phyloP scores from a whole-genome alignment of 1,140 invertebrate species.

The Musca domestica region DNA sequence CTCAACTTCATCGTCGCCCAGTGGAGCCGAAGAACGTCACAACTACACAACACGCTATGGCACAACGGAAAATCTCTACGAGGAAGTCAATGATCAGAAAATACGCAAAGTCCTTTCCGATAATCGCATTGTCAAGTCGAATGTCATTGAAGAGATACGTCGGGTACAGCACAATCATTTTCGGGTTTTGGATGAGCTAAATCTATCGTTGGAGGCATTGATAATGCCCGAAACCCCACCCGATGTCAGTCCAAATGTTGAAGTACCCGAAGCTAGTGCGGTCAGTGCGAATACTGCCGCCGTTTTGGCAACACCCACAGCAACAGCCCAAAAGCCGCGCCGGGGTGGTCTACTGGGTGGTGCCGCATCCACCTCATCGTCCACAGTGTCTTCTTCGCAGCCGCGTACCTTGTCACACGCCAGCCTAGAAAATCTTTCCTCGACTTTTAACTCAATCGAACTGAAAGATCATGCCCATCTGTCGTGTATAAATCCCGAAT shows the following conservation, averaged over 20 bases:
- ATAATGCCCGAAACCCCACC: slow-evolving; percentile 67
- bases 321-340: slow-evolving; percentile 46
- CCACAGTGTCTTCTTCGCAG: slow-evolving; percentile 25
- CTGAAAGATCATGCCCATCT: slow-evolving; percentile 64
- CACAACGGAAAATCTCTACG: slow-evolving; percentile 84
- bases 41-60: slow-evolving; percentile 76
- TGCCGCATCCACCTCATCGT: slow-evolving; percentile 32
- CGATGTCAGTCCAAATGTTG: slow-evolving; percentile 39
- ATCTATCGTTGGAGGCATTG: slow-evolving; percentile 83
- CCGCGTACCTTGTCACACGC: slow-evolving; percentile 40
- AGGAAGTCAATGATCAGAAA: slow-evolving; percentile 72
- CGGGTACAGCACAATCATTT: slow-evolving; percentile 75
- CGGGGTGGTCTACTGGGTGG: slow-evolving; percentile 44
- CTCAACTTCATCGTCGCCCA: slow-evolving; percentile 38
- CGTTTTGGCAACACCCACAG: slow-evolving; percentile 34
- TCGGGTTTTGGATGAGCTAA: slow-evolving; percentile 78
- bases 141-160: slow-evolving; percentile 72
- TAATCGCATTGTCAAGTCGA: slow-evolving; percentile 58
- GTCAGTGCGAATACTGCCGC: slow-evolving; percentile 21
- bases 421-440: slow-evolving; percentile 63
- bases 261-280: slow-evolving; percentile 26
- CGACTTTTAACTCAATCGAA: slow-evolving; percentile 58
- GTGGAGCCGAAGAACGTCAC: slow-evolving; percentile 55
- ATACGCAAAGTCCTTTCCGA: slow-evolving; percentile 57
- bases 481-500: slow-evolving; percentile 63